phyloP scores from a whole-genome alignment of 2,888 invertebrate species.

The Anarsia innoxiella region DNA sequence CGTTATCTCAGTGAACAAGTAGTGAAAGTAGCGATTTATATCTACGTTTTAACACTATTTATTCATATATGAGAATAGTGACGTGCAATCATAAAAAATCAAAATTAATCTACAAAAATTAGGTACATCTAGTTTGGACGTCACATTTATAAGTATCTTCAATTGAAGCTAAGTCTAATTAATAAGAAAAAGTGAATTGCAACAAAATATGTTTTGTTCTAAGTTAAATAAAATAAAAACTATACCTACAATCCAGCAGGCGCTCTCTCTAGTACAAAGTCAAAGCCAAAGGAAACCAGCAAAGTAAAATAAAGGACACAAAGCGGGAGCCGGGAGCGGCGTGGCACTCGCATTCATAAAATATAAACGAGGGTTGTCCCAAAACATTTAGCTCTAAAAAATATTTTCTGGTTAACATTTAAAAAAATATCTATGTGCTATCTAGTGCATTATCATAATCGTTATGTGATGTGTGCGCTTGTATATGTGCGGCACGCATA shows the following conservation, averaged over 20 bases:
- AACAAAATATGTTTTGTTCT: no score
- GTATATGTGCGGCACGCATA: slow-evolving; percentile 75
- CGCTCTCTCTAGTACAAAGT: slow-evolving; percentile 29
- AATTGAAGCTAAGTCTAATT: no score
- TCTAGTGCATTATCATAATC: slow-evolving; percentile 70
- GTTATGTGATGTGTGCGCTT: slow-evolving; percentile 75
- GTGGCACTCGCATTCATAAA: slow-evolving; percentile 54
- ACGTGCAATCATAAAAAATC: no score
- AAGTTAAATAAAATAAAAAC: no score
- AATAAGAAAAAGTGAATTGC: no score
- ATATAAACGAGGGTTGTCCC: slow-evolving; percentile 74
- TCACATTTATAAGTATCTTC: no score
- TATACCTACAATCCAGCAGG: slow-evolving; percentile 23
- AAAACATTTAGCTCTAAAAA: slow-evolving; percentile 69
- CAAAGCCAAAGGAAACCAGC: slow-evolving; percentile 28
- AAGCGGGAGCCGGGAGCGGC: slow-evolving; percentile 68
- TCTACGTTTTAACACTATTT: no score
- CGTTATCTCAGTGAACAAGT: no score
- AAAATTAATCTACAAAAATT: no score
- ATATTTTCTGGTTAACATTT: slow-evolving; percentile 54
- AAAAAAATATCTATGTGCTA: slow-evolving; percentile 70
- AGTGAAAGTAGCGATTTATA: no score
- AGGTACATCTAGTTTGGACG: no score
- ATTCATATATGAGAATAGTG: no score
- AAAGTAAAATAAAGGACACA: slow-evolving; percentile 38